A percentile compares a stretch with the other conserved stretches of the same genome.
Evolutionary conservation across 2,888 invertebrate genomes (phyloP).

Genomic region (Dicycla oo): DNA sequence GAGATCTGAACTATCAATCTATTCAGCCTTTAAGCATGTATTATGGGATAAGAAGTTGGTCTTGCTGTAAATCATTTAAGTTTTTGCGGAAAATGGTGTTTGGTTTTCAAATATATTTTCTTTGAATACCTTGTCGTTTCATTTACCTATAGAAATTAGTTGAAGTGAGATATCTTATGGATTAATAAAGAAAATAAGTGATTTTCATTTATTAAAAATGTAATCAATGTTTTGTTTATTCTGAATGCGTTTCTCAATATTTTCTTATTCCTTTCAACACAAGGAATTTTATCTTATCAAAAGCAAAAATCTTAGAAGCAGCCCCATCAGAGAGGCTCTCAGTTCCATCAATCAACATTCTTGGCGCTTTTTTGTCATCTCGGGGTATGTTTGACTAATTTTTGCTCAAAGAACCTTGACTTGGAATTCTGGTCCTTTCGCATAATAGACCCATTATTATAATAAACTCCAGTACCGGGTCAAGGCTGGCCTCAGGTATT

Average conservation of each 20-base stretch:
- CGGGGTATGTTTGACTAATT: slow-evolving; percentile 70
- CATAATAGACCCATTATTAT: slow-evolving; percentile 69
- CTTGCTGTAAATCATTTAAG: neutral
- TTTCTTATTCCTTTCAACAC: neutral
- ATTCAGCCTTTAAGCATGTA: neutral
- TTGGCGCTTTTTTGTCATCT: slow-evolving; percentile 59
- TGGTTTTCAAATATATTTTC: neutral
- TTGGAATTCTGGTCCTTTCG: slow-evolving; percentile 63
- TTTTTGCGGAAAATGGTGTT: neutral
- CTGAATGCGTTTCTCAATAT: neutral
- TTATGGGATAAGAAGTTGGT: neutral
- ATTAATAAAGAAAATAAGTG: neutral
- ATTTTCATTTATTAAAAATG: neutral
- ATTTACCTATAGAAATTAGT: neutral
- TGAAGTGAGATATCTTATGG: neutral
- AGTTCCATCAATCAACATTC: slow-evolving; percentile 63
- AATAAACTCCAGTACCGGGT: slow-evolving; percentile 69
- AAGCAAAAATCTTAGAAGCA: slow-evolving; percentile 14
- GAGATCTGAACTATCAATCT: neutral
- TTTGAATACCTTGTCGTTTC: neutral
- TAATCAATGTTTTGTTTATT: neutral
- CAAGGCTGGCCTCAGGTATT: slow-evolving; percentile 73
- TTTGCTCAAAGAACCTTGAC: slow-evolving; percentile 68
- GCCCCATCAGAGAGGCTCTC: slow-evolving; percentile 21
- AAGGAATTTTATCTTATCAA: slow-evolving; percentile 3